Conservation (phyloP, 2,797 vertebrate genomes). For the Siniperca scherzeri region DNA sequence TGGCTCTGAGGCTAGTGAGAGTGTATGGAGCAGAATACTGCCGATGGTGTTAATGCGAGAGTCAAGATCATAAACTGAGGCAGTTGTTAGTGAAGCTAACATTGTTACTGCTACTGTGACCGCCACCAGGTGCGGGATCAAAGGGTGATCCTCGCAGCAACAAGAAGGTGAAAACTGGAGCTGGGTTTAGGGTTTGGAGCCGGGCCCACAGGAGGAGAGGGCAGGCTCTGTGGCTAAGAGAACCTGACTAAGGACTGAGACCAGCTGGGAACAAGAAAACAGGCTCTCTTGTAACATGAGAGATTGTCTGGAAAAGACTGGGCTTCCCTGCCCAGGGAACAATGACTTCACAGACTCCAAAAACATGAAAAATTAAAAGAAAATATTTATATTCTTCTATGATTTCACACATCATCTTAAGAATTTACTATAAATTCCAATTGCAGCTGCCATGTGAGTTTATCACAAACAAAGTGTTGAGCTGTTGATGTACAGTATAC, state of each 20-base stretch:
- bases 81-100: conserved; percentile 11
- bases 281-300: conserved; percentile 57
- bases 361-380: conserved; percentile 61
- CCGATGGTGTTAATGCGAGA: conserved; percentile 22
- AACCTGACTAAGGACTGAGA: conserved; percentile 49
- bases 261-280: conserved; percentile 58
- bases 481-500: conserved; percentile 9
- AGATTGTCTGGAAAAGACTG: conserved; percentile 71
- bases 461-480: conserved; percentile 11
- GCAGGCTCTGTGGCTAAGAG: conserved; percentile 51
- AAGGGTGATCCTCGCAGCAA: conserved; percentile 8
- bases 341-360: conserved; percentile 69
- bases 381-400: conserved; percentile 45
- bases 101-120: conserved; percentile 29
- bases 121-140: conserved; percentile 35
- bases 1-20: conserved; percentile 20
- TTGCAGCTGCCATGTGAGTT: conserved; percentile 24
- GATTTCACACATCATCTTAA: conserved; percentile 31
- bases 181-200: conserved; percentile 25
- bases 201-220: conserved; percentile 30
- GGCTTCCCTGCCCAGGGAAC: conserved; percentile 64
- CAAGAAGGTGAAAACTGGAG: conserved; percentile 33
- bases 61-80: conserved; percentile 15
- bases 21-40: conserved; percentile 16
- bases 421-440: conserved; percentile 36